Conservation (phyloP, 37 sponge, comb jelly and placozoan species). For the Eunapius fragilis region DNA sequence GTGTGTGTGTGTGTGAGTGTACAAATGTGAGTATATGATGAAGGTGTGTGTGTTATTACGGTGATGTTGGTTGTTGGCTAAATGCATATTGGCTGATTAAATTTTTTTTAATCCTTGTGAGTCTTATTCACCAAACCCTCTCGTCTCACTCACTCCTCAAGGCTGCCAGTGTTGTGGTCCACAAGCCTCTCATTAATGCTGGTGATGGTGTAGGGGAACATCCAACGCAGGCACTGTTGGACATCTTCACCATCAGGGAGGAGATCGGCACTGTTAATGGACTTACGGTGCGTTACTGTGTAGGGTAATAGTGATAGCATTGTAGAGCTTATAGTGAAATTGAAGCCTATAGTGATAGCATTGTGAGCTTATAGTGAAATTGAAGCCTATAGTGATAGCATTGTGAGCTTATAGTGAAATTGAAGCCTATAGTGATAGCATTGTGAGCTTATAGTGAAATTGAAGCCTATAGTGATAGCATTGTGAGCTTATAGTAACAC, state of each 20-base stretch:
- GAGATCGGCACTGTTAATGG: constrained; percentile 99
- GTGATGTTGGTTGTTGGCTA: neutral
- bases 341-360: no score
- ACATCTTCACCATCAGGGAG: constrained; percentile 97
- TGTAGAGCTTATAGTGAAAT: no score
- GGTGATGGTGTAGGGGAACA: constrained; percentile 98
- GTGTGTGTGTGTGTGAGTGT: neutral
- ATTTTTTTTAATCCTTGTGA: no score
- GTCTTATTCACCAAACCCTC: neutral
- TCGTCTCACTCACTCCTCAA: constrained; percentile 2
- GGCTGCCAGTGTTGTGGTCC: constrained; percentile 49
- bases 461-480: no score
- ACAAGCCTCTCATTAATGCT: constrained; percentile 93
- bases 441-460: no score
- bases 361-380: no score
- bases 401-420: no score
- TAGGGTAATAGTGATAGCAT: no score
- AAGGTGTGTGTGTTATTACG: neutral
- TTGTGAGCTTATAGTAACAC: no score
- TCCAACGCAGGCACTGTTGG: constrained; percentile 98
- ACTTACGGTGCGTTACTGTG: constrained; percentile 83
- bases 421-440: no score
- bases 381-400: no score
- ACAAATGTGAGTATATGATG: neutral
- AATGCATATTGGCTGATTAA: neutral